Evolutionary conservation across 2,797 vertebrate species (phyloP).

Genomic region (Coendou prehensilis): DNA sequence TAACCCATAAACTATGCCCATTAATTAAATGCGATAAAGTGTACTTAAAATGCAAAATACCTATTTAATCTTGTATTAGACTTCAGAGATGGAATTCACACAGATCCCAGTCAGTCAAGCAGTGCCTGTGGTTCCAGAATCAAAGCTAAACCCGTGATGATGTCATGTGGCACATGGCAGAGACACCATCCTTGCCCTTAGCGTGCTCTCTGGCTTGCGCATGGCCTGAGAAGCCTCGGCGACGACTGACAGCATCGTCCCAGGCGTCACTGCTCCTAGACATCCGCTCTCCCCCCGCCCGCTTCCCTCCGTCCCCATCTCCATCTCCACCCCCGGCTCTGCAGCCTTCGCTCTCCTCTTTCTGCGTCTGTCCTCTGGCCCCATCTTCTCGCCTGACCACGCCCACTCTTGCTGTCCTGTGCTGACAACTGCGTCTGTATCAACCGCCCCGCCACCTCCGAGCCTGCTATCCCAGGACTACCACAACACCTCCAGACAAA

Average conservation of each 20-base stretch:
- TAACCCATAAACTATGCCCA: not conserved
- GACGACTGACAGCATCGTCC: not conserved
- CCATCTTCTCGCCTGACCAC: not conserved
- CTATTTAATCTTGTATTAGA: not conserved
- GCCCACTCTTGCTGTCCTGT: accelerated
- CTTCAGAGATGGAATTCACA: conserved; percentile 21
- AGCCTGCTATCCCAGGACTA: not conserved
- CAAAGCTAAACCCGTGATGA: not conserved
- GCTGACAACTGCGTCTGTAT: not conserved
- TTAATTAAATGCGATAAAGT: not conserved
- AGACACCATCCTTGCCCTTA: not conserved
- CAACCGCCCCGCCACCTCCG: accelerated
- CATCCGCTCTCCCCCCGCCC: not conserved
- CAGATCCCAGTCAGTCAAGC: not conserved
- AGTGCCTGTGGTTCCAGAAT: not conserved
- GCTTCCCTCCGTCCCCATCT: not conserved
- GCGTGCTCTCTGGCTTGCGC: not conserved
- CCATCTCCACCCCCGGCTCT: not conserved
- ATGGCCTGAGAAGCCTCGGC: not conserved
- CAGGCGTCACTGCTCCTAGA: not conserved
- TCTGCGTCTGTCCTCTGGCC: not conserved
- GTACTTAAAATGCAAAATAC: conserved; percentile 64
- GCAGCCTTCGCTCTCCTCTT: not conserved
- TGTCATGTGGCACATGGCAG: not conserved
- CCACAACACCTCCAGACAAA: not conserved